Percentiles rank a stretch among this genome's conserved stretches.
phyloP scores from a whole-genome alignment of 2,888 invertebrate genomes.

The Synergus laeviventris region DNA sequence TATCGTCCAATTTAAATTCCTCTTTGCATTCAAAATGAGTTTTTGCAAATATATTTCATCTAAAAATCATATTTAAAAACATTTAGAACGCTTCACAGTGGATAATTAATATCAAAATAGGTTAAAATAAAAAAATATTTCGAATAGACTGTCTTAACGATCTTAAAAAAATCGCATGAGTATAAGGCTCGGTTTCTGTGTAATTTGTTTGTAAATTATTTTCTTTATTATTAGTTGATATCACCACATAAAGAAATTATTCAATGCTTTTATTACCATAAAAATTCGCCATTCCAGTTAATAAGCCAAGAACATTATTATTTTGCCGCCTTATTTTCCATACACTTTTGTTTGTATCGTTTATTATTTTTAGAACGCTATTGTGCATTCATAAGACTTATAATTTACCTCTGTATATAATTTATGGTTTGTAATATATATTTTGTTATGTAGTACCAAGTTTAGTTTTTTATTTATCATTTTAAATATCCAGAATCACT shows the following conservation, averaged over 20 bases:
- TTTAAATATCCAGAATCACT: background rate
- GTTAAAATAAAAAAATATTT: background rate
- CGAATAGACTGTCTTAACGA: background rate
- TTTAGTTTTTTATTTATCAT: background rate
- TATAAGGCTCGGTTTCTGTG: too few relatives aligned
- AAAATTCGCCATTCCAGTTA: too few relatives aligned
- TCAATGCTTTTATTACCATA: background rate
- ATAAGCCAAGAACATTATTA: too few relatives aligned
- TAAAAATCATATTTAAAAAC: background rate
- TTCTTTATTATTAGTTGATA: conserved; percentile 4
- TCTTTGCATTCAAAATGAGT: background rate
- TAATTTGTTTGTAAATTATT: conserved; percentile 7
- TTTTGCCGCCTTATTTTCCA: too few relatives aligned
- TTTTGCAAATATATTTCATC: background rate
- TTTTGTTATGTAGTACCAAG: background rate
- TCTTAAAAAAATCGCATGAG: background rate
- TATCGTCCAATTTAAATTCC: background rate
- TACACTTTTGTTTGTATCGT: background rate
- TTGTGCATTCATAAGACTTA: background rate
- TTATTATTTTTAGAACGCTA: background rate
- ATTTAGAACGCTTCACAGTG: too few relatives aligned
- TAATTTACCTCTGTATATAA: conserved; percentile 12
- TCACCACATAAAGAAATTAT: conserved; percentile 19
- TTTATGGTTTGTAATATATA: conserved; percentile 1
- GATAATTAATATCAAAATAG: background rate